Conservation (phyloP, 2,797 vertebrate genomes). For the Potorous gilbertii region DNA sequence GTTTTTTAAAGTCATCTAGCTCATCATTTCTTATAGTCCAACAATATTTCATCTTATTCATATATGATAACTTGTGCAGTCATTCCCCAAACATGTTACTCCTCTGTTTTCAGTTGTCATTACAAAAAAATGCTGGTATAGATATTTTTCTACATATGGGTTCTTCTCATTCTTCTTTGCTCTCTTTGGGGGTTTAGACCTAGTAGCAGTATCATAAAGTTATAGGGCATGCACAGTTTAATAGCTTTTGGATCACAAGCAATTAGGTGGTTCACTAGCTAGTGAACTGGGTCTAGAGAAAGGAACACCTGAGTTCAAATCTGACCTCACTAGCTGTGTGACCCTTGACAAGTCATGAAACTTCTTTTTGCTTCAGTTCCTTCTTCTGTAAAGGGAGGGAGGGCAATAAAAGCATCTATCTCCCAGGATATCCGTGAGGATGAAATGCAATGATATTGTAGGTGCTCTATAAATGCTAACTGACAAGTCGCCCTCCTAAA, state of each 20-base stretch:
- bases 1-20: background rate
- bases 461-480: background rate
- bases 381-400: background rate
- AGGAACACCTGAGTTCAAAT: background rate
- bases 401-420: background rate
- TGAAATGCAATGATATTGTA: background rate
- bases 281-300: background rate
- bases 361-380: background rate
- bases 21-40: background rate
- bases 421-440: background rate
- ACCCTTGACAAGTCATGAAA: background rate
- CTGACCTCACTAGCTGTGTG: background rate
- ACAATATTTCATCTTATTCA: background rate
- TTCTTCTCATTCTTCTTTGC: background rate
- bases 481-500: background rate
- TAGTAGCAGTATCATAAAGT: background rate
- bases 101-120: background rate
- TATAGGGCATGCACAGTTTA: background rate
- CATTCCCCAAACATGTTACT: background rate
- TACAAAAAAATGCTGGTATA: background rate
- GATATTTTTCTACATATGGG: background rate
- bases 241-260: background rate
- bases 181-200: background rate
- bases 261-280: background rate
- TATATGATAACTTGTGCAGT: background rate